phyloP scores from a whole-genome alignment of 1,140 invertebrate genomes.

The Diplogasteroides magnus region DNA sequence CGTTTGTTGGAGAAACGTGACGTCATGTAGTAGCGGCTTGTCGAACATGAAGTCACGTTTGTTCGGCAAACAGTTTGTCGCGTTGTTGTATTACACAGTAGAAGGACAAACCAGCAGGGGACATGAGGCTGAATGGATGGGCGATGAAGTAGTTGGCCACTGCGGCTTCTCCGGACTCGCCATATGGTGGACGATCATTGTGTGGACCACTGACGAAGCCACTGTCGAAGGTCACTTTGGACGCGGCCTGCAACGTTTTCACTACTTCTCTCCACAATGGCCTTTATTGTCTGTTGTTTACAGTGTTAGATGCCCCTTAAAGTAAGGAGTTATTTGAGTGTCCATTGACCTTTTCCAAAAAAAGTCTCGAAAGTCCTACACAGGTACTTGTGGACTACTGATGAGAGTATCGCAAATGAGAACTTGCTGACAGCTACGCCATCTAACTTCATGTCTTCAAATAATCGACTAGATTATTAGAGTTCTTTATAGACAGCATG shows the following conservation, averaged over 20 bases:
- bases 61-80: too few relatives aligned
- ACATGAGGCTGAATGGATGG: conserved; percentile 24
- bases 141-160: conserved; percentile 26
- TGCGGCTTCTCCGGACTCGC: conserved; percentile 9
- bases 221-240: conserved; percentile 2
- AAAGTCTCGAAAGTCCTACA: too few relatives aligned
- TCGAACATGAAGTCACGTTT: too few relatives aligned
- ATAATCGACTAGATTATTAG: too few relatives aligned
- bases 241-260: conserved; percentile 7
- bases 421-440: background rate
- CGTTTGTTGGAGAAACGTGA: background rate
- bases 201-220: conserved; percentile 28
- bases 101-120: conserved; percentile 36
- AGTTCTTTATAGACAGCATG: too few relatives aligned
- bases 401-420: background rate
- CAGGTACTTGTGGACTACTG: too few relatives aligned
- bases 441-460: too few relatives aligned
- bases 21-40: too few relatives aligned
- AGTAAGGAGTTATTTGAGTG: too few relatives aligned
- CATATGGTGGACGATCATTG: conserved; percentile 18
- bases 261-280: background rate
- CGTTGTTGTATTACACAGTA: too few relatives aligned
- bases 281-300: conserved; percentile 4
- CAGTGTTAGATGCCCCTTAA: background rate
- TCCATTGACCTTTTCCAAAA: too few relatives aligned